These are phyloP conservation scores for Drosophila leonis DNA, from an alignment of 2,888 invertebrate species.

Conservation along the genomic window DNA sequence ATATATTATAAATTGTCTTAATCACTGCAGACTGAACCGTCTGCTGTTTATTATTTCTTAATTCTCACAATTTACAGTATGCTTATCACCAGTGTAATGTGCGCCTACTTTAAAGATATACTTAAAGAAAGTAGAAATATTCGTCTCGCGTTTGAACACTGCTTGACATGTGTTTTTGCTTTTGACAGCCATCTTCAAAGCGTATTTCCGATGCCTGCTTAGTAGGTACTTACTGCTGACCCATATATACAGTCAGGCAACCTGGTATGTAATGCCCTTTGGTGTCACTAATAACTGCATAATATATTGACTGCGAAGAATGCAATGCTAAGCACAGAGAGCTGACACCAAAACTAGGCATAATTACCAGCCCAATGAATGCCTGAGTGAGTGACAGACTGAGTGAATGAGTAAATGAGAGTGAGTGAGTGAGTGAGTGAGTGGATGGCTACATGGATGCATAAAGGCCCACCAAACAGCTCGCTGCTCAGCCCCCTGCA, in stretches of 20 bases:
- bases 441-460: constrained; percentile 28
- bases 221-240: constrained; percentile 35
- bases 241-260: constrained; percentile 39
- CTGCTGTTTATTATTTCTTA: not conserved
- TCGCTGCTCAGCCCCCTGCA: constrained; percentile 33
- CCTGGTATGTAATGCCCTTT: constrained; percentile 33
- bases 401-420: constrained; percentile 17
- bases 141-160: not conserved
- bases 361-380: constrained; percentile 40
- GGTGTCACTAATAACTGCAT: constrained; percentile 69
- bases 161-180: not conserved
- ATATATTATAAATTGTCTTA: no score
- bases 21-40: not conserved
- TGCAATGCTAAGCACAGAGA: constrained; percentile 26
- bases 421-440: constrained; percentile 22
- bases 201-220: constrained; percentile 14
- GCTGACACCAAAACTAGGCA: constrained; percentile 44
- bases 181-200: constrained; percentile 30
- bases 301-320: constrained; percentile 73
- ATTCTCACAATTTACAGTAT: not conserved
- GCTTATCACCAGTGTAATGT: no score
- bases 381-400: constrained; percentile 27
- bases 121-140: not conserved
- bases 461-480: constrained; percentile 15
- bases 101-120: not conserved